These are phyloP conservation scores for Tetropium fuscum DNA, from an alignment of 2,888 invertebrate genomes.

Conservation along the genomic window DNA sequence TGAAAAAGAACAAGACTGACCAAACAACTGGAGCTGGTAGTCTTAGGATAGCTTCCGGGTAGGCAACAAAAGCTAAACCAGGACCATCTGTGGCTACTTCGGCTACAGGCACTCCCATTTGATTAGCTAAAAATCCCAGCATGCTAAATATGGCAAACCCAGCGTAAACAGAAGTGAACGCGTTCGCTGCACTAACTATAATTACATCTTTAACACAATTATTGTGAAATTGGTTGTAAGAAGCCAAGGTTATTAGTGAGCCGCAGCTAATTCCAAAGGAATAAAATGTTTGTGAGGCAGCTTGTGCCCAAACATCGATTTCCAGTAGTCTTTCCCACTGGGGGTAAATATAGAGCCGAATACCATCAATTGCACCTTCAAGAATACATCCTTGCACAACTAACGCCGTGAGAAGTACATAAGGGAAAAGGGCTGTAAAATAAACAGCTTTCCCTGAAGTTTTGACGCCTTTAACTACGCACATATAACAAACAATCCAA, in stretches of 20 bases:
- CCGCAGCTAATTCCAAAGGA: conserved; percentile 83
- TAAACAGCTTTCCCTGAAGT: conserved; percentile 87
- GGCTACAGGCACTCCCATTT: conserved; percentile 74
- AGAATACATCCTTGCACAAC: conserved; percentile 75
- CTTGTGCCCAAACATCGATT: conserved; percentile 83
- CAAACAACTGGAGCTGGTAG: conserved; percentile 80
- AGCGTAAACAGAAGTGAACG: conserved; percentile 80
- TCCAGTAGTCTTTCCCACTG: conserved; percentile 80
- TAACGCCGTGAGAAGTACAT: conserved; percentile 79
- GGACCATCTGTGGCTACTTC: conserved; percentile 79
- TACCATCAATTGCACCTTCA: conserved; percentile 79
- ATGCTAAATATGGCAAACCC: conserved; percentile 85
- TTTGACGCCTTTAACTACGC: conserved; percentile 79
- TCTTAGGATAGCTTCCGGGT: conserved; percentile 80
- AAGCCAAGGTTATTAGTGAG: conserved; percentile 81
- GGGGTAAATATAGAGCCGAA: conserved; percentile 83
- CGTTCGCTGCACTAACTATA: conserved; percentile 78
- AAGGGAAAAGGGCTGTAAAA: conserved; percentile 88
- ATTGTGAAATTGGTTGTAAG: conserved; percentile 79
- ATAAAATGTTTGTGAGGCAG: conserved; percentile 87
- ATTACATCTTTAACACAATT: conserved; percentile 81
- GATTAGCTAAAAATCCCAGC: conserved; percentile 78
- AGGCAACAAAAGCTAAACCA: conserved; percentile 80
- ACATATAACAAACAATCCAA: conserved; percentile 77
- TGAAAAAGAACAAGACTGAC: conserved; percentile 78